These are phyloP conservation scores for Parambassis ranga DNA, from an alignment of 2,797 vertebrate species.

Conservation along the genomic window DNA sequence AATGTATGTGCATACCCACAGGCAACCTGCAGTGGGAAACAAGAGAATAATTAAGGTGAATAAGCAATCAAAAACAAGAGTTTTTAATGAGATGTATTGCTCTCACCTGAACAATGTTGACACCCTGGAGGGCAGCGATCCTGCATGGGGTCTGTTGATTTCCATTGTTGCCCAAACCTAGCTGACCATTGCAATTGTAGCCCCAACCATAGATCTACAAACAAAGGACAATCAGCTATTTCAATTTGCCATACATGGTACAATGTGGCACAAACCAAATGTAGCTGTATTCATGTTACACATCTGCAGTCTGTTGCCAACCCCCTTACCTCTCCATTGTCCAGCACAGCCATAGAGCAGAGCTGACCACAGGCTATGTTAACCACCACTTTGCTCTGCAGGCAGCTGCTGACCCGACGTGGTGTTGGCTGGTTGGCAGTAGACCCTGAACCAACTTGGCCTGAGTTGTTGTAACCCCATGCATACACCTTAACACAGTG, in stretches of 20 bases:
- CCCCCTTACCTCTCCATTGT: slow-evolving; percentile 91
- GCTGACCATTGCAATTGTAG: slow-evolving; percentile 97
- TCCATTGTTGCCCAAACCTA: slow-evolving; percentile 93
- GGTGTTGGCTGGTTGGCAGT: slow-evolving; percentile 98
- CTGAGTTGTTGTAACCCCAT: slow-evolving; percentile 98
- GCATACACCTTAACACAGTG: slow-evolving; percentile 86
- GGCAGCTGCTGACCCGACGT: slow-evolving; percentile 92
- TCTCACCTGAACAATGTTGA: slow-evolving; percentile 89
- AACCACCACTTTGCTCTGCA: slow-evolving; percentile 94
- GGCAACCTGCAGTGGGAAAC: slow-evolving; percentile 81
- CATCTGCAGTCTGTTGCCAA: neutral
- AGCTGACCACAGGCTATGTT: slow-evolving; percentile 97
- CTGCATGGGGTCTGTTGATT: slow-evolving; percentile 96
- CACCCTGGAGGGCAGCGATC: slow-evolving; percentile 91
- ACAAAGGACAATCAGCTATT: neutral
- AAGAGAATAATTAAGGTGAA: neutral
- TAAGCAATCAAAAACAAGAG: neutral
- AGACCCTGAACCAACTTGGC: slow-evolving; percentile 96
- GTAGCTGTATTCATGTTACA: neutral
- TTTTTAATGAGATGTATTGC: neutral
- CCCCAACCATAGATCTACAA: slow-evolving; percentile 96
- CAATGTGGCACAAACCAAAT: neutral
- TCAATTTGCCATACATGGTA: no score
- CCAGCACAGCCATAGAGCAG: slow-evolving; percentile 96
- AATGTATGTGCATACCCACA: slow-evolving; percentile 97